Evolutionary conservation across 2,888 invertebrate species (phyloP), one percentile per base, ranked within the genome.

Genomic region (Pristionchus entomophagus): DNA sequence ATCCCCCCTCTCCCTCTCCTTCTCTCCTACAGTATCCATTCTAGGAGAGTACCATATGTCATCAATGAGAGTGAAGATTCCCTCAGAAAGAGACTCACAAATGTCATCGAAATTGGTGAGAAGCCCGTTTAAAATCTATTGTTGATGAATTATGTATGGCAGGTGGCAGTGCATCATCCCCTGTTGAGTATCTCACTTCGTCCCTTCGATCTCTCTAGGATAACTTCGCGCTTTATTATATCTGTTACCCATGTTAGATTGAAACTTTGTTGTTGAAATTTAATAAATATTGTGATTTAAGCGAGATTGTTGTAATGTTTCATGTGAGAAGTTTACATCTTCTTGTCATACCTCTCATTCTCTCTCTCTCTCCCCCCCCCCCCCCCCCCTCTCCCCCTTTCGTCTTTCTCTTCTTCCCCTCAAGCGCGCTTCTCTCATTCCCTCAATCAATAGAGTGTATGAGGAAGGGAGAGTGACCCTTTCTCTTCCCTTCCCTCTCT

Each of bases 401-500:
- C 45, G 14, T 45, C 45, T 45, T 38, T 19, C 41, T 41, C 41
- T n/a, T 73, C 41, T 41, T 10, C 38, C 73, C 73, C 73, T 73
- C 73, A 73, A 73, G 73, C 73, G 41, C 26, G 73, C 73, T 73
- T 45, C 73, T 56, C 56, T 73, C 73, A 41, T 38, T 73, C 73
- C 73, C 73, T 73, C 73, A 73, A 73, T 73, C 73, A 45, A 73
- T 73, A 73, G 73, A 73, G 73, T 73, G 73, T 73, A 41, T 41
- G 73, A 73, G 73, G 41, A 51, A 32, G 49, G 26, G 49, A 51
- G 80, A 51, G 51, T 53, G 49, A 80, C 51, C 80, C 80, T 32
- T 51, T 32, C 80, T 32, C 10, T 29, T 65, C 65, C 32, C 29
- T 65, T 29, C 17, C 49, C 14, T 29, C 29, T 32, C 32, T 51